These are phyloP conservation scores for Eptesicus fuscus DNA, from an alignment of 2,113 vertebrate genomes.

Conservation along the genomic window DNA sequence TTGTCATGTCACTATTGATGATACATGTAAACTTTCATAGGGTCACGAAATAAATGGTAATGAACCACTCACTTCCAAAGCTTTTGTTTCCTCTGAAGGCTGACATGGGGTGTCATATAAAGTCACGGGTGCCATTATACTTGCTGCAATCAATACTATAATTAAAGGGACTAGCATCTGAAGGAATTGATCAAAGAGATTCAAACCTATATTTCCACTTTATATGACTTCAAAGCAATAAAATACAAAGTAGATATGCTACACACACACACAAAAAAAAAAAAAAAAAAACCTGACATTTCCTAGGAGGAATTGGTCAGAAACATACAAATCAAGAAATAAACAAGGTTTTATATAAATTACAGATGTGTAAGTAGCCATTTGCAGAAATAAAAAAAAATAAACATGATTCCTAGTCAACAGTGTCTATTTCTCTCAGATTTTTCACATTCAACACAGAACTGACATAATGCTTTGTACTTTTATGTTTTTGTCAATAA, in stretches of 20 bases:
- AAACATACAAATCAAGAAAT: not conserved
- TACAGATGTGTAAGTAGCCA: not conserved
- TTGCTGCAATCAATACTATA: slow-evolving; percentile 43
- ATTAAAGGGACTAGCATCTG: slow-evolving; percentile 41
- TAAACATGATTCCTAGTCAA: not conserved
- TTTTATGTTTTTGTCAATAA: slow-evolving; percentile 49
- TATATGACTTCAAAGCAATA: slow-evolving; percentile 1
- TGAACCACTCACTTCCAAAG: not conserved
- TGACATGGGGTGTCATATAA: not conserved
- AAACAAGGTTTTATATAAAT: slow-evolving; percentile 6
- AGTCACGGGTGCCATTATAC: not conserved
- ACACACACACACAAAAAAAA: not conserved
- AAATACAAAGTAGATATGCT: not conserved
- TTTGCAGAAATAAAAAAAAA: not conserved
- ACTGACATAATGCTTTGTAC: not conserved
- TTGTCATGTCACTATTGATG: slow-evolving; percentile 22
- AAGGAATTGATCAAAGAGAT: slow-evolving; percentile 30
- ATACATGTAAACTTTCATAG: slow-evolving; percentile 37
- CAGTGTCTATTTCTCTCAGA: not conserved
- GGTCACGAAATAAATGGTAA: slow-evolving; percentile 46
- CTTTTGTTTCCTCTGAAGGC: slow-evolving; percentile 23
- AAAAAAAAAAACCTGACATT: not conserved
- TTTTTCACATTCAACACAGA: not conserved
- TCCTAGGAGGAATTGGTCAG: not conserved
- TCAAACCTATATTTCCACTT: not conserved